These are phyloP conservation scores for Montipora sp. DNA, from an alignment of 64 coral and sea anemone species.

Conservation along the genomic window DNA sequence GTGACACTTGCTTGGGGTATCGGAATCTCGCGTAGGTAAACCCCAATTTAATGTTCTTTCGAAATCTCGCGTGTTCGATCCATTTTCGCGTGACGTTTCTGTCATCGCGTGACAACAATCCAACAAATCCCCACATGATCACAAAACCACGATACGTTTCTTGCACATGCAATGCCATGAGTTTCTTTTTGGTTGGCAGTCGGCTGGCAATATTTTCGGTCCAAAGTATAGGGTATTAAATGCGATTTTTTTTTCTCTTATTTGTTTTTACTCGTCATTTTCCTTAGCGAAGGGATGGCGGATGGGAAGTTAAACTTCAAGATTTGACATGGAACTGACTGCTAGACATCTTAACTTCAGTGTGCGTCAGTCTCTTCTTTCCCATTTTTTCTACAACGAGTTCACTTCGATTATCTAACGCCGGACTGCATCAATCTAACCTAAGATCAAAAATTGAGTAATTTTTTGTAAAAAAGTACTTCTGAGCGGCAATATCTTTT, in stretches of 20 bases:
- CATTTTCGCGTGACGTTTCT: not conserved
- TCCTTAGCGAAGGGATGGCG: too few species aligned
- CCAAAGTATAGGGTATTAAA: too few species aligned
- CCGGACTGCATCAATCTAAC: too few species aligned
- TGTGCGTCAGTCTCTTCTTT: not conserved
- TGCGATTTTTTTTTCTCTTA: too few species aligned
- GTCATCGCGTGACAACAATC: not conserved
- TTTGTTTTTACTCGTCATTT: too few species aligned
- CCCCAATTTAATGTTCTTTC: too few species aligned
- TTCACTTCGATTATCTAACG: too few species aligned
- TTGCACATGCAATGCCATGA: not conserved
- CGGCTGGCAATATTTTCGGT: constrained; percentile 2
- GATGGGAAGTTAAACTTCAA: too few species aligned
- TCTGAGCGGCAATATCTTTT: not conserved
- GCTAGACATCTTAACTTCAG: not conserved
- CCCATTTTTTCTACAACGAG: too few species aligned
- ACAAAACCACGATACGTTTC: not conserved
- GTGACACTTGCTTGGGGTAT: not conserved
- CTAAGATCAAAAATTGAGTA: too few species aligned
- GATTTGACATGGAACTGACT: not conserved
- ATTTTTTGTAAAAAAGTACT: too few species aligned
- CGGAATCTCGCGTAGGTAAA: not conserved
- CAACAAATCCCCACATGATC: too few species aligned
- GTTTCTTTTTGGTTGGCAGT: not conserved
- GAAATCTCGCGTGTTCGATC: not conserved